phyloP scores from a whole-genome alignment of 2,888 invertebrate species.

The Drosophila koepferae region DNA sequence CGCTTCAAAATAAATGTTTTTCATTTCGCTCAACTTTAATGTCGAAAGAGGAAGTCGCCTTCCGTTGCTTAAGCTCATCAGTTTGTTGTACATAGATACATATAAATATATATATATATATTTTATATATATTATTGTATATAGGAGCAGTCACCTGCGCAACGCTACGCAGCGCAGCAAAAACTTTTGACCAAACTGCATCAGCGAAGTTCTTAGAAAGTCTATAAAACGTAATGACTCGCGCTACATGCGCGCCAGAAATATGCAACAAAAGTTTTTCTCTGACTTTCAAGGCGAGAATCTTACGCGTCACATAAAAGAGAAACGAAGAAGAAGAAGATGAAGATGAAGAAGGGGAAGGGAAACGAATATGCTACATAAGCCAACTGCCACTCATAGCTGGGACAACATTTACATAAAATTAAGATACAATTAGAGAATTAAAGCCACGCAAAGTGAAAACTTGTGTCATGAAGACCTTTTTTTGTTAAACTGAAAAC shows the following conservation, averaged over 20 bases:
- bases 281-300: conserved; percentile 60
- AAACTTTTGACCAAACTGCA: conserved; percentile 74
- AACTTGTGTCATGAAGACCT: conserved; percentile 17
- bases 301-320: conserved; percentile 12
- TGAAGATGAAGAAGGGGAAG: not conserved
- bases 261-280: conserved; percentile 73
- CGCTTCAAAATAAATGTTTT: conserved; percentile 44
- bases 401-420: conserved; percentile 53
- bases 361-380: conserved; percentile 21
- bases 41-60: conserved; percentile 32
- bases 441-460: conserved; percentile 22
- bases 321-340: not conserved
- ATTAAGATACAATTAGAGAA: conserved; percentile 63
- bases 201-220: conserved; percentile 73
- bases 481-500: conserved; percentile 13
- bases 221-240: conserved; percentile 78
- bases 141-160: conserved; percentile 45
- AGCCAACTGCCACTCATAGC: conserved; percentile 24
- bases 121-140: not conserved
- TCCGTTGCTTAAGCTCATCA: conserved; percentile 4
- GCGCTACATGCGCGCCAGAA: conserved; percentile 70
- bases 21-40: conserved; percentile 43
- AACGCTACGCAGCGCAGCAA: conserved; percentile 47
- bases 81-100: not conserved
- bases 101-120: conserved; percentile 13